Conservation (phyloP, 2,113 vertebrate genomes). For the Istiophorus platypterus region DNA sequence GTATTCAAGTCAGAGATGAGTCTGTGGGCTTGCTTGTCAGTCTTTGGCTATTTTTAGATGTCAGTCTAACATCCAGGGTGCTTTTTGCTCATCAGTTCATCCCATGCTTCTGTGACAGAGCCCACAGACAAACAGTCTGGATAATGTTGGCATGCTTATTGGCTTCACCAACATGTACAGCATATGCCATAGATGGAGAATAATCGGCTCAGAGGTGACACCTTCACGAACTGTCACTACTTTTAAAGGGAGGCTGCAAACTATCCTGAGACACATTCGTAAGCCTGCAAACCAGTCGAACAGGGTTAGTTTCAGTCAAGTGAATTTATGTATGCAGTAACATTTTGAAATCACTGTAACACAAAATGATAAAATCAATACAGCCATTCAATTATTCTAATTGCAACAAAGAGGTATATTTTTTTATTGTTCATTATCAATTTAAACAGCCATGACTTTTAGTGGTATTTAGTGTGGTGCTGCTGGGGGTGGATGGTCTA, state of each 20-base stretch:
- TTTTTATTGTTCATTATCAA: background rate
- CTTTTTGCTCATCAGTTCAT: constrained; percentile 30
- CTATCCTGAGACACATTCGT: constrained; percentile 1
- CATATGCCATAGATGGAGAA: constrained; percentile 17
- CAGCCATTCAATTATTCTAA: background rate
- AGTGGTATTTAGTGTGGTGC: constrained; percentile 1
- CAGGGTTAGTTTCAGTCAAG: background rate
- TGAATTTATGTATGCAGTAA: background rate
- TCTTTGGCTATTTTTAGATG: constrained; percentile 40
- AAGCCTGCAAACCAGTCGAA: background rate
- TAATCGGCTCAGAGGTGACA: constrained; percentile 35
- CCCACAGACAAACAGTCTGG: background rate
- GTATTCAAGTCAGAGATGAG: constrained; percentile 48
- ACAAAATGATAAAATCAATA: constrained; percentile 1
- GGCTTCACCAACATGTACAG: background rate
- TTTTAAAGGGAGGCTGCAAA: constrained; percentile 17
- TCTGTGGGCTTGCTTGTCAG: constrained; percentile 23
- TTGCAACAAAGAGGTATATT: background rate
- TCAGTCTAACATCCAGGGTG: constrained; percentile 3
- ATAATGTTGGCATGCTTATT: background rate
- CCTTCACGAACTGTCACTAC: constrained; percentile 32
- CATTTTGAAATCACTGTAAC: background rate
- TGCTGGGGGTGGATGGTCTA: constrained; percentile 8
- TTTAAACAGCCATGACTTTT: background rate
- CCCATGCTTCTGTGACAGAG: background rate